Evolutionary conservation across 2,113 vertebrate species (phyloP), one percentile per base, ranked within the genome.

Genomic region (Pygoscelis adeliae): DNA sequence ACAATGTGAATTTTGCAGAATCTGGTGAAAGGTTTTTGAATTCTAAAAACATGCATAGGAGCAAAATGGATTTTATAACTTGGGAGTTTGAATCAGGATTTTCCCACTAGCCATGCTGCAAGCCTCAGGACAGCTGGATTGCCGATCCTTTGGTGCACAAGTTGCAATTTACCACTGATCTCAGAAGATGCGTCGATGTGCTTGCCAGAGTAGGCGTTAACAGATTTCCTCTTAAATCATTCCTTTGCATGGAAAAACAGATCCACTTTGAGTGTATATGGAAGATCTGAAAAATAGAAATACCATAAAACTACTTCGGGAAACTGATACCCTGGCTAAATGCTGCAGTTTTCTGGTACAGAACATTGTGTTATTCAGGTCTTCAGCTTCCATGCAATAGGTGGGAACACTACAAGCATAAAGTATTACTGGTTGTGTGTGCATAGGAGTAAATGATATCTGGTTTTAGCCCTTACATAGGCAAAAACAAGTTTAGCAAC

Each of bases 401-500:
- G 58, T 9, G 23, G 87, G 82, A 95, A 77, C 71, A 40, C 73
- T 40, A 52, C 46, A 70, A 55, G 38, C 71, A 76, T 66, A 42
- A 93, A 40, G 23, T 27, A 38, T 80, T 87, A 70, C 61, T 88
- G 38, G 17, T 44, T 93, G 36, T 78, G 50, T 66, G 62, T 73
- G 78, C 32, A 66, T 30, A 52, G 42, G 26, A 62, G 74, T 69
- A 94, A 97, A 83, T 40, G 25, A 67, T 93, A 90, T 30, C 74
- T 91, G 34, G 23, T 20, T 91, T 93, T 91, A 80, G 83, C 52
- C 53, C 49, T 93, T 81, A 92, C 17, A 21, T 8, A 87, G 79
- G 59, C 10, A 83, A 83, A 50, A 87, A 32, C 90, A 92, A 91
- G 93, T 95, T 96, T 73, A 91, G 70, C 89, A 79, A 78, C 74